Conservation (phyloP, 1,140 invertebrate genomes). For the Berghia stephanieae region DNA sequence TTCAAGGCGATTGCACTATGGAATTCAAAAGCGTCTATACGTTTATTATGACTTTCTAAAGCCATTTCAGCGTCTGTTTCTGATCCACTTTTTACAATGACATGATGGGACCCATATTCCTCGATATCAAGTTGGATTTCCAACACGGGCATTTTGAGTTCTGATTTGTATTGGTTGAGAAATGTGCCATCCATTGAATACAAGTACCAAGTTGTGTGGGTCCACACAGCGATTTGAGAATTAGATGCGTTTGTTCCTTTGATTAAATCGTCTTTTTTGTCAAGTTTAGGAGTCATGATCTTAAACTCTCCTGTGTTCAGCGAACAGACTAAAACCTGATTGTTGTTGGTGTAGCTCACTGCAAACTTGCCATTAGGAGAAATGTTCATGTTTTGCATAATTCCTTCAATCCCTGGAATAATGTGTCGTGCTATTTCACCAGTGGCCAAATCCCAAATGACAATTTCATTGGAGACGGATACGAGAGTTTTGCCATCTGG, state of each 20-base stretch:
- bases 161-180: conserved; percentile 43
- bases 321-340: conserved; percentile 73
- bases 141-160: conserved; percentile 56
- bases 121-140: conserved; percentile 42
- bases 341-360: conserved; percentile 95
- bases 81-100: conserved; percentile 56
- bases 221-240: conserved; percentile 61
- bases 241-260: conserved; percentile 56
- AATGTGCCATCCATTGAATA: conserved; percentile 57
- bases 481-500: conserved; percentile 93
- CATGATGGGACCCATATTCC: conserved; percentile 43
- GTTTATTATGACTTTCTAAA: conserved; percentile 56
- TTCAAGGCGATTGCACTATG: conserved; percentile 76
- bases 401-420: conserved; percentile 88
- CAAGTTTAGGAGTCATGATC: conserved; percentile 84
- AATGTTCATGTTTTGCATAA: conserved; percentile 93
- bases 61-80: conserved; percentile 59
- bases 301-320: conserved; percentile 73
- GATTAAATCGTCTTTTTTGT: conserved; percentile 61
- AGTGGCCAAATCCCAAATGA: conserved; percentile 89
- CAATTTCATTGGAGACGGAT: conserved; percentile 95
- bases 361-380: conserved; percentile 96
- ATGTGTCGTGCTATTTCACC: conserved; percentile 70
- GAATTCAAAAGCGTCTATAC: conserved; percentile 76
- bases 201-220: conserved; percentile 53